Conservation (phyloP, 2,888 invertebrate genomes). For the Tetranychus truncatus region DNA sequence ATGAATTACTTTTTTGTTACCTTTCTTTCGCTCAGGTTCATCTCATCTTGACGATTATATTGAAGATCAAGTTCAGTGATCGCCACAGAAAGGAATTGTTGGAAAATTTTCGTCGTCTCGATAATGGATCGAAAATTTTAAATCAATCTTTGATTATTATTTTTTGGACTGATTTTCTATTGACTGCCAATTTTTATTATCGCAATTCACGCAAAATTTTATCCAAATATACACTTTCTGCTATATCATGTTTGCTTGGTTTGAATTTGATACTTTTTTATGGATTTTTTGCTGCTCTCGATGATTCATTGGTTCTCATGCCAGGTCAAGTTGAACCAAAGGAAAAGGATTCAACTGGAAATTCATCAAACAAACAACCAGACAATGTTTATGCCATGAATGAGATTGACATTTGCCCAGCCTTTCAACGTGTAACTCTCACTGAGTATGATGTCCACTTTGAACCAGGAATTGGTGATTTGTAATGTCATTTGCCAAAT, state of each 20-base stretch:
- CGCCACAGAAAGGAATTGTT: not conserved
- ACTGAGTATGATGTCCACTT: not conserved
- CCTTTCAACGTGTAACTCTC: not conserved
- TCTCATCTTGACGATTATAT: not conserved
- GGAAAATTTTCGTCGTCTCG: not conserved
- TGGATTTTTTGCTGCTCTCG: not conserved
- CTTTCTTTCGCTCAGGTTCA: not conserved
- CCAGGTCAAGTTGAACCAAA: not conserved
- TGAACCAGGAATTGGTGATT: not conserved
- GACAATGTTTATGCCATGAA: not conserved
- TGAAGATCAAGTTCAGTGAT: not conserved
- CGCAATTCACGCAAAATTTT: not conserved
- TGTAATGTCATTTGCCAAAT: not conserved
- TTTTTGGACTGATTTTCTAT: not conserved
- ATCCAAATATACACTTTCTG: not conserved
- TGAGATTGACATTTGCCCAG: not conserved
- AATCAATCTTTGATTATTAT: not conserved
- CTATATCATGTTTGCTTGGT: not conserved
- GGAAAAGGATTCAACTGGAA: not conserved
- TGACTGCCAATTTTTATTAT: not conserved
- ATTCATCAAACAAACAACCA: not conserved
- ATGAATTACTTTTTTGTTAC: not conserved
- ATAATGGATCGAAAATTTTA: not conserved
- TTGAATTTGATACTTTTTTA: not conserved
- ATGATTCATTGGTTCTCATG: not conserved